These are phyloP conservation scores for Pardosa pseudoannulata DNA, from an alignment of 2,888 invertebrate genomes.

Conservation along the genomic window DNA sequence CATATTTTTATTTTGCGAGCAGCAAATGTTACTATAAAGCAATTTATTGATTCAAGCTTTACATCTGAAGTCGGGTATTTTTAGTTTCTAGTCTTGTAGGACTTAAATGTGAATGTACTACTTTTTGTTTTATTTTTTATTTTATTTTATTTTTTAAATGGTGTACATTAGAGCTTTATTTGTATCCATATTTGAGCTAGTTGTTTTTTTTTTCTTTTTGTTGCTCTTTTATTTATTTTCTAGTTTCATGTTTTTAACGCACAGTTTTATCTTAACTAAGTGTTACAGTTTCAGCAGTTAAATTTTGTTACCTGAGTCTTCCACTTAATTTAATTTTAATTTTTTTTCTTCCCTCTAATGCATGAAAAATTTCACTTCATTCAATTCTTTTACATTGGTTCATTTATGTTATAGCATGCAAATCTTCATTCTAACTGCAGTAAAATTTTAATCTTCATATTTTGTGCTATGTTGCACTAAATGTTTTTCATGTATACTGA, in stretches of 20 bases:
- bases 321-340: too few relatives aligned
- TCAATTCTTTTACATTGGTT: background rate
- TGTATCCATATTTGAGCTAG: too few relatives aligned
- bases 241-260: conserved; percentile 56
- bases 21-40: background rate
- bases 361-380: background rate
- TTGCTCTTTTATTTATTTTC: background rate
- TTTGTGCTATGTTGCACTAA: background rate
- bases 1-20: conserved; percentile 5
- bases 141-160: too few relatives aligned
- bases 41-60: background rate
- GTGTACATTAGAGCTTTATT: too few relatives aligned
- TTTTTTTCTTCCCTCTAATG: background rate
- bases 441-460: background rate
- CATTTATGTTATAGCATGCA: conserved; percentile 2
- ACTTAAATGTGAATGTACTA: background rate
- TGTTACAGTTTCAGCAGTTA: background rate
- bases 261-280: conserved; percentile 53
- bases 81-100: background rate
- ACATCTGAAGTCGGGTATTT: background rate
- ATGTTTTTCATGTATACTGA: background rate
- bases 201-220: too few relatives aligned
- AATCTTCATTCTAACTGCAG: background rate
- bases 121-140: too few relatives aligned
- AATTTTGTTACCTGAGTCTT: background rate